Evolutionary conservation across 2,797 vertebrate genomes (phyloP).

Genomic region (Orientallactaga sibirica): DNA sequence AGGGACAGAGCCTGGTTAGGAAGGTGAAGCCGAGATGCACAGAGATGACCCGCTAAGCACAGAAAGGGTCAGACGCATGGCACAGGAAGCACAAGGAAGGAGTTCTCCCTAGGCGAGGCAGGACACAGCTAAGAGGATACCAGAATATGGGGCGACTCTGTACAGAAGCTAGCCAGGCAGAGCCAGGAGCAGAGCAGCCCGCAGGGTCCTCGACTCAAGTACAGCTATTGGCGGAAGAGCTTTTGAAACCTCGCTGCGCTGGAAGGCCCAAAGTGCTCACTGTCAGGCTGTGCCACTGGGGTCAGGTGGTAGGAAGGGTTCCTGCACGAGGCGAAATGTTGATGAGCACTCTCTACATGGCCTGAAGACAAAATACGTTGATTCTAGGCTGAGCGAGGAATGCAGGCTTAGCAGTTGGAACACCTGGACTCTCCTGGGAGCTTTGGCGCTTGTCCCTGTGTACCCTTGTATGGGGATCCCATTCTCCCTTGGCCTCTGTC

Average conservation of each 20-base stretch:
- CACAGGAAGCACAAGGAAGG: not conserved
- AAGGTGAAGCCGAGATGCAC: not conserved
- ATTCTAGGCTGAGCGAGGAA: not conserved
- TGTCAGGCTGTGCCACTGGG: not conserved
- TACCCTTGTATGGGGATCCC: not conserved
- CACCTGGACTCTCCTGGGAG: not conserved
- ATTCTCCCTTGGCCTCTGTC: not conserved
- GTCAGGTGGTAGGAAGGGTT: not conserved
- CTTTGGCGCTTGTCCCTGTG: not conserved
- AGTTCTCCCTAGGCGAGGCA: not conserved
- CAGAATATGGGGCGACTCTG: not conserved
- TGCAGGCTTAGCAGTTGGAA: not conserved
- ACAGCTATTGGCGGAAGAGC: not conserved
- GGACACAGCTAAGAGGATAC: not conserved
- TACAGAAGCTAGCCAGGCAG: not conserved
- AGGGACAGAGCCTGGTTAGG: not conserved
- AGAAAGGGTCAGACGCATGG: not conserved
- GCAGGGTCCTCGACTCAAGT: not conserved
- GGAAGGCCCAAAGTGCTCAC: not conserved
- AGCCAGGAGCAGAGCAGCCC: not conserved
- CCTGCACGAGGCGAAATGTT: not conserved
- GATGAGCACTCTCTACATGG: not conserved
- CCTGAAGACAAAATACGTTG: not conserved
- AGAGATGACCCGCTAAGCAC: not conserved
- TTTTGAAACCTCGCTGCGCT: conserved; percentile 10